phyloP scores from a whole-genome alignment of 2,797 vertebrate genomes.

The Steatocranus sp. region DNA sequence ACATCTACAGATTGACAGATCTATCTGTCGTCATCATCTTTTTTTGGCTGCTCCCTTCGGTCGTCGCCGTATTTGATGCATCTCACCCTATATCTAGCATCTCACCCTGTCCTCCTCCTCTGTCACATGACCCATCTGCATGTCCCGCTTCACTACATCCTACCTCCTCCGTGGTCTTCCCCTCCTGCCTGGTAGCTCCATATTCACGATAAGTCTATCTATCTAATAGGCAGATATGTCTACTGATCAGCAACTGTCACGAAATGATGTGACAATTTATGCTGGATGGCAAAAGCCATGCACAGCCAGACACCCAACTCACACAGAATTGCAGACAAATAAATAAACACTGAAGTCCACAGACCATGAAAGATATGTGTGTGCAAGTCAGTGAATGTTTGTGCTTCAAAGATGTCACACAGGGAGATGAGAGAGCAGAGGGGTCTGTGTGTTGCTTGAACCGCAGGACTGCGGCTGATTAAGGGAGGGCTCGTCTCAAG shows the following conservation, averaged over 20 bases:
- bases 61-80: background rate
- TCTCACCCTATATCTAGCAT: background rate
- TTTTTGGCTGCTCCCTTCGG: background rate
- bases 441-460: conserved; percentile 55
- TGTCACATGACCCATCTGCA: background rate
- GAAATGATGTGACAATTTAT: conserved; percentile 34
- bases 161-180: background rate
- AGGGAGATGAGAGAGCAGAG: conserved; percentile 55
- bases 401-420: conserved; percentile 51
- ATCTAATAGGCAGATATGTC: conserved; percentile 27
- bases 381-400: background rate
- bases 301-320: background rate
- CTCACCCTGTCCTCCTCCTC: background rate
- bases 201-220: background rate
- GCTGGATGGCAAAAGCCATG: conserved; percentile 6
- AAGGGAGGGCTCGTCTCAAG: conserved; percentile 41
- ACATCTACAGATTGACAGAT: background rate
- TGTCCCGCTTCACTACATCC: background rate
- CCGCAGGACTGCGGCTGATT: conserved; percentile 55
- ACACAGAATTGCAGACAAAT: conserved; percentile 38
- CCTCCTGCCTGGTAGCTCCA: background rate
- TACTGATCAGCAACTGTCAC: conserved; percentile 50
- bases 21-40: background rate
- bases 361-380: conserved; percentile 40
- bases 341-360: conserved; percentile 39